Conservation (phyloP, 2,113 vertebrate genomes). For the Pomatorhinus ruficollis region DNA sequence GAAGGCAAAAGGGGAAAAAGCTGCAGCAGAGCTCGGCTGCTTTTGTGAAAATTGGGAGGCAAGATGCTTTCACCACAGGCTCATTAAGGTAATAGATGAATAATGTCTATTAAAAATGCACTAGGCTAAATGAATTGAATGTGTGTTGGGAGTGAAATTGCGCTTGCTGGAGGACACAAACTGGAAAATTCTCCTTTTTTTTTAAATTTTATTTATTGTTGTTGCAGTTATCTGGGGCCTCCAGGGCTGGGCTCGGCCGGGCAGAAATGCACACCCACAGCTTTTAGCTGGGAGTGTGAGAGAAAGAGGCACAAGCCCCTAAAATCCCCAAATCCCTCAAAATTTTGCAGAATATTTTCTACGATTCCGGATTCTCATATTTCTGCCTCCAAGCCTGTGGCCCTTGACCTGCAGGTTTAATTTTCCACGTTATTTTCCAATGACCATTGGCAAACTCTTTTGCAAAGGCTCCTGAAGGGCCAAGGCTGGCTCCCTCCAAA, state of each 20-base stretch:
- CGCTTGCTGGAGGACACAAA: neutral
- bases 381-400: neutral
- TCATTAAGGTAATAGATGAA: constrained; percentile 80
- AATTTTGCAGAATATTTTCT: neutral
- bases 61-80: constrained; percentile 74
- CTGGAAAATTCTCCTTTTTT: constrained; percentile 7
- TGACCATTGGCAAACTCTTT: neutral
- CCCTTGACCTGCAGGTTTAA: neutral
- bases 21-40: constrained; percentile 54
- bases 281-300: neutral
- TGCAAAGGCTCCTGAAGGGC: neutral
- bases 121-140: constrained; percentile 72
- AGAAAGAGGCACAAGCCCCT: neutral
- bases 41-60: constrained; percentile 78
- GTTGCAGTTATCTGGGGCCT: neutral
- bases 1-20: constrained; percentile 64
- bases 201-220: neutral
- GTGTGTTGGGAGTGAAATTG: constrained; percentile 40
- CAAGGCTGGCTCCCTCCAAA: neutral
- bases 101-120: constrained; percentile 80
- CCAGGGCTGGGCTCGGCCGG: neutral
- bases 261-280: neutral
- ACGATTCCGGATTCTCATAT: accelerated
- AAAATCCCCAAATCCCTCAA: neutral
- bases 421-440: neutral